phyloP scores from a whole-genome alignment of 2,888 invertebrate species.

The Aspidiotus rigidus region DNA sequence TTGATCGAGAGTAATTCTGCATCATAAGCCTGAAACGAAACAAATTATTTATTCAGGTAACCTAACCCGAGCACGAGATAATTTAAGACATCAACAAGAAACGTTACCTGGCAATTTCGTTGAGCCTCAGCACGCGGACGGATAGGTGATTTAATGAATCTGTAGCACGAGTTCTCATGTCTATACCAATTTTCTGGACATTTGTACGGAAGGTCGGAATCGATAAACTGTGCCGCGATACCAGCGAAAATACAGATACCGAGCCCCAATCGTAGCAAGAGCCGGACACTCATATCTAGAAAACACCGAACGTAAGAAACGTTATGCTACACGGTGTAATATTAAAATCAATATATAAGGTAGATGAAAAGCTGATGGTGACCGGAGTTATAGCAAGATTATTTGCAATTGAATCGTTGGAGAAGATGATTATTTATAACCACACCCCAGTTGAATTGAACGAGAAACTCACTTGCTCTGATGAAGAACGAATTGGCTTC shows the following conservation, averaged over 20 bases:
- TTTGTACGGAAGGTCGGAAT: slow-evolving; percentile 37
- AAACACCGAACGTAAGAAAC: too few relatives aligned
- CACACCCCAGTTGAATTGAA: too few relatives aligned
- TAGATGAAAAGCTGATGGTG: too few relatives aligned
- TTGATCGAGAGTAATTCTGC: slow-evolving; percentile 73
- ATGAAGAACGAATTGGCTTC: too few relatives aligned
- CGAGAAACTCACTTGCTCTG: too few relatives aligned
- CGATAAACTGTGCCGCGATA: not conserved
- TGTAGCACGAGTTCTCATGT: slow-evolving; percentile 72
- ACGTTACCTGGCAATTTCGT: slow-evolving; percentile 58
- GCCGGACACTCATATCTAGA: not conserved
- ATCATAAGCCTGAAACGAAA: slow-evolving; percentile 55
- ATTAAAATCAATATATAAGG: too few relatives aligned
- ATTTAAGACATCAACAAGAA: not conserved
- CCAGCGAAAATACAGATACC: not conserved
- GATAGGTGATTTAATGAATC: slow-evolving; percentile 79
- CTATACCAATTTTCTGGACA: slow-evolving; percentile 86
- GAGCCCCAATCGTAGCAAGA: not conserved
- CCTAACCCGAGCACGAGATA: not conserved
- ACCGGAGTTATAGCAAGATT: too few relatives aligned
- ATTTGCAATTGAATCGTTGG: too few relatives aligned
- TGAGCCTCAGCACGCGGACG: slow-evolving; percentile 71
- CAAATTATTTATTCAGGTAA: not conserved
- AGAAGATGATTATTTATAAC: too few relatives aligned
- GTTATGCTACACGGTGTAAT: too few relatives aligned